phyloP scores from a whole-genome alignment of 1,140 invertebrate genomes.

The Venustaconcha ellipsiformis region DNA sequence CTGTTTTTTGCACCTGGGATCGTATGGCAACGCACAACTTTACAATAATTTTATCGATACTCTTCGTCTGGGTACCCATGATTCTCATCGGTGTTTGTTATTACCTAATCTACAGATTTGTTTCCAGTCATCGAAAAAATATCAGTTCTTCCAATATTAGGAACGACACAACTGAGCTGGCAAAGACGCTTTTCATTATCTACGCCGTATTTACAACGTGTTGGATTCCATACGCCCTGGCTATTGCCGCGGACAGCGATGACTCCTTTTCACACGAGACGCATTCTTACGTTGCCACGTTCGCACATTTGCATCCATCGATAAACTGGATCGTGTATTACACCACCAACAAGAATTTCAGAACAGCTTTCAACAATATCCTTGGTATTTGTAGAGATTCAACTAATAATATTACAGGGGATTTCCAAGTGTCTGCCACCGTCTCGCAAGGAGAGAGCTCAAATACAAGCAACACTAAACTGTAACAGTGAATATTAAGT shows the following conservation, averaged over 20 bases:
- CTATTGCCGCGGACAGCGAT: slow-evolving; percentile 36
- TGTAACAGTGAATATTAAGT: too few species aligned
- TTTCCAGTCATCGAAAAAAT: neutral
- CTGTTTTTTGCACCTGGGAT: slow-evolving; percentile 56
- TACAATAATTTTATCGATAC: neutral
- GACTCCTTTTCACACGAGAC: slow-evolving; percentile 31
- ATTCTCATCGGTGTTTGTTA: neutral
- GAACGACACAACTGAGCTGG: slow-evolving; percentile 19
- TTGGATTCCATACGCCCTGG: slow-evolving; percentile 48
- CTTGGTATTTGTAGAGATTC: slow-evolving; percentile 5
- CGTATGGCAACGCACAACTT: slow-evolving; percentile 34
- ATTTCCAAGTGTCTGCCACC: too few species aligned
- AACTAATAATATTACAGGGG: too few species aligned
- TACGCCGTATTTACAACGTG: slow-evolving; percentile 47
- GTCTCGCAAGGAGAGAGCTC: too few species aligned
- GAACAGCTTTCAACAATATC: slow-evolving; percentile 31
- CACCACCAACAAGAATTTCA: slow-evolving; percentile 43
- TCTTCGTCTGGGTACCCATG: neutral
- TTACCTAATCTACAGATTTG: neutral
- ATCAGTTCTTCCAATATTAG: too few species aligned
- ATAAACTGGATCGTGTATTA: slow-evolving; percentile 52
- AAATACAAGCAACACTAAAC: too few species aligned
- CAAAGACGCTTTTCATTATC: slow-evolving; percentile 45
- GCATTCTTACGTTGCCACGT: slow-evolving; percentile 41
- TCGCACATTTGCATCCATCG: slow-evolving; percentile 53